A percentile compares a stretch with the other conserved stretches of the same genome.
Evolutionary conservation across 2,888 invertebrate genomes (phyloP).

Genomic region (Eupithecia abbreviata): DNA sequence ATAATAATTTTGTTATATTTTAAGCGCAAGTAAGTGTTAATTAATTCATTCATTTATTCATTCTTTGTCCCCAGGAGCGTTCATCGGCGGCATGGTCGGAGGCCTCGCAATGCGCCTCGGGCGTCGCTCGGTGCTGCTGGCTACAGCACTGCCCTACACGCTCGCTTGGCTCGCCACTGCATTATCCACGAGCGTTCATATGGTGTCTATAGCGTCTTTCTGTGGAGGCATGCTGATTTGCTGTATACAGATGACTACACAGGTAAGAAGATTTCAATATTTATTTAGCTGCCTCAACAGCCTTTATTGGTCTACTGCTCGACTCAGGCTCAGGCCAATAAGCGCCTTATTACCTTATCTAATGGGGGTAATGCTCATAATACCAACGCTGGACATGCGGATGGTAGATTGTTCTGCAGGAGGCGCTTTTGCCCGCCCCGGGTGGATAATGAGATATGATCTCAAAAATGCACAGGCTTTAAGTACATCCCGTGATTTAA

Average conservation of each 20-base stretch:
- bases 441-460: no score
- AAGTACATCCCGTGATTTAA: background rate
- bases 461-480: no score
- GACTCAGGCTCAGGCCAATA: no score
- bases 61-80: slow-evolving; percentile 84
- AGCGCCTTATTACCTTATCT: no score
- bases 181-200: slow-evolving; percentile 88
- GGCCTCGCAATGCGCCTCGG: slow-evolving; percentile 91
- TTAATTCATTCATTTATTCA: background rate
- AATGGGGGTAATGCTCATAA: no score
- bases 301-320: no score
- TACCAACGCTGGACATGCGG: no score
- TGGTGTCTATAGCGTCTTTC: slow-evolving; percentile 91
- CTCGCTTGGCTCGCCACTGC: slow-evolving; percentile 91
- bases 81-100: slow-evolving; percentile 91
- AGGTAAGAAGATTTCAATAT: slow-evolving; percentile 68
- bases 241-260: slow-evolving; percentile 89
- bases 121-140: slow-evolving; percentile 86
- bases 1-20: no score
- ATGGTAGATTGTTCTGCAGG: no score
- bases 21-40: no score
- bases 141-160: slow-evolving; percentile 88
- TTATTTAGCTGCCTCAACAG: no score
- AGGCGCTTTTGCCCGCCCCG: no score
- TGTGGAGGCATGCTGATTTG: slow-evolving; percentile 91